Base-by-base conservation (phyloP, 2,113 vertebrate genomes). In the Stercorarius parasiticus region DNA sequence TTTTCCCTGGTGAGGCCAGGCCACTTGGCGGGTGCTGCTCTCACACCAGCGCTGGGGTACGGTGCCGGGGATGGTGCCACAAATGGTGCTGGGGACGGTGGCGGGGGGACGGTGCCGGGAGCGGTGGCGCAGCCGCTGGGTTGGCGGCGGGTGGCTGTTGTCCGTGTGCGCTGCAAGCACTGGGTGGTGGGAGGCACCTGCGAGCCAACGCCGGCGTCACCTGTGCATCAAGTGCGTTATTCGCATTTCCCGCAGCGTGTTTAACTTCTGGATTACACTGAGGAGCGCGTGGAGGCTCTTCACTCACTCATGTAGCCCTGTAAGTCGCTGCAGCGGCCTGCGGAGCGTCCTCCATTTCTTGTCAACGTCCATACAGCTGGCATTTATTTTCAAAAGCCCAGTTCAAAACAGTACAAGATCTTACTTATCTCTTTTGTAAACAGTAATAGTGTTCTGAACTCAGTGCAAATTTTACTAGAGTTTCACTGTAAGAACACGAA, bases 1-100 rank as follows among this genome's bases (percentile, higher is more conserved):
- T 71, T 74, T 50, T 95, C 83, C 88, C 87, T 69, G 66, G 90
- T 80, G 92, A 94, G 83, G 67, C 72, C 43, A 77, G 80, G 86
- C 92, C 77, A 27, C 72, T 34, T 53, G 36, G 49, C 71, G 59
- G 96, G 92, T 16, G 5, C n/a, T 38, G 21, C 58, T 92, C 77
- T 89, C 88, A 52, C 7, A 3, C 23, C 29, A 45, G n/a, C 5
- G 4, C 10, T 3, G 1, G 69, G 40, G 9, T 30, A 58, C 55
- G 5, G 55, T 32, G 18, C 18, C 19, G 30, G 29, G 53, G 53
- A 21, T 7, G 19, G 55, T 32, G 55, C 2, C 11, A 10, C 17
- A 18, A 18, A 22, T 17, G 12, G 32, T 59, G 32, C 21, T 59
- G 55, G 56, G 32, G 32, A n/a, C 20, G 20, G 32, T 59, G 34